phyloP scores from a whole-genome alignment of 2,113 vertebrate genomes.

The Motacilla tschutschensis region DNA sequence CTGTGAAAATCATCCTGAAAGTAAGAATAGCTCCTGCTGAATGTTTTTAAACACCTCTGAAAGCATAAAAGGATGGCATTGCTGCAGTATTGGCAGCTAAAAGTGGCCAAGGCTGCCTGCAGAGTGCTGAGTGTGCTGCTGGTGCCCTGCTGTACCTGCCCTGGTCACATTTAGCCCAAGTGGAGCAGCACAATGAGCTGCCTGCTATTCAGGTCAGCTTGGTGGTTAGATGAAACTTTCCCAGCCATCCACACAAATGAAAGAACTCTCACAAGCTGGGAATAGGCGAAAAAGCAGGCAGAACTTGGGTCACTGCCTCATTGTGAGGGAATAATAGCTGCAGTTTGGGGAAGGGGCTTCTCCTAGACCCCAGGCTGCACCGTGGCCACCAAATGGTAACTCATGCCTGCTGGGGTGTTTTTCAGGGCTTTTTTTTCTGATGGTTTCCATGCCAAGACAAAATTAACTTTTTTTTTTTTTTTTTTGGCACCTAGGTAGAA shows the following conservation, averaged over 20 bases:
- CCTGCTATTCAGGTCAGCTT: background rate
- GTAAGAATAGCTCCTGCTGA: background rate
- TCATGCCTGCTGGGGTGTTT: background rate
- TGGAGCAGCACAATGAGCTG: background rate
- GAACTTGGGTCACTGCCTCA: background rate
- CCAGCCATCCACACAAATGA: background rate
- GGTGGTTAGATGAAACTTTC: background rate
- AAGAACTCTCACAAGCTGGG: background rate
- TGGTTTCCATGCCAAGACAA: background rate
- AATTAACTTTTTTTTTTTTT: background rate
- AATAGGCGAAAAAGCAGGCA: background rate
- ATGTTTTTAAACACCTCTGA: background rate
- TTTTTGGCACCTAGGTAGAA: background rate
- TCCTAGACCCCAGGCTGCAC: background rate
- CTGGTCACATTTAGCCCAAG: background rate
- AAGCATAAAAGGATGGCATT: background rate
- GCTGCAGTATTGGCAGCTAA: background rate
- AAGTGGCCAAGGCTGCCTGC: background rate
- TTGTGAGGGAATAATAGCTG: background rate
- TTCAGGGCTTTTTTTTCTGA: background rate
- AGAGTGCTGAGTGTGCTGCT: background rate
- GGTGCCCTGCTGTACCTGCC: background rate
- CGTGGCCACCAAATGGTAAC: no score
- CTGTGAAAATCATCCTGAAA: constrained; percentile 13
- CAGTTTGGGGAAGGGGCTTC: background rate